Evolutionary conservation across 2,113 vertebrate genomes (phyloP), one percentile per base, ranked within the genome.

Genomic region (Anolis sagrei): DNA sequence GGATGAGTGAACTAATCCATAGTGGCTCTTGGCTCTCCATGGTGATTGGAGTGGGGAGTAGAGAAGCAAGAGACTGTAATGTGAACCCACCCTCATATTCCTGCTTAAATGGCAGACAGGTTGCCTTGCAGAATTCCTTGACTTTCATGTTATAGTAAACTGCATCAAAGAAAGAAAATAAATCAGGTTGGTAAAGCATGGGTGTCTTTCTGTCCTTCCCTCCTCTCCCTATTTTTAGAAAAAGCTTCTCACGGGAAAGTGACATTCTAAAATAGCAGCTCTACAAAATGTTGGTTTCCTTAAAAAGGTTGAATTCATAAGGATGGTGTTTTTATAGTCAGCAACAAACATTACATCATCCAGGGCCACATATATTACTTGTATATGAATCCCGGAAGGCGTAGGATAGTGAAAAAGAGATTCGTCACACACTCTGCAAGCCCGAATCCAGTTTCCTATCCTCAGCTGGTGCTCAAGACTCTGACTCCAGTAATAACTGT

Each of bases 401-500:
- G 81, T 21, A 88, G 79, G 77, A 74, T 48, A 89, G 92, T 92
- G 92, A 93, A 93, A 95, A 89, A 90, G 88, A 90, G 87, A 87
- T 90, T 93, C 91, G 93, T 94, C 90, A 91, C 89, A 91, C 92
- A 87, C 90, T 90, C 89, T 79, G 81, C 87, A 89, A 29, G 87
- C 83, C 91, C 91, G 90, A 92, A 89, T 90, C 93, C 89, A 73
- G 89, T 92, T 94, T 96, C 95, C 92, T 93, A 90, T 87, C 92
- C 93, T 94, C 92, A 95, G 95, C 89, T 94, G 95, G 94, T 87
- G 91, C 92, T 92, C 87, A 13, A 85, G 90, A 91, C 88, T 39
- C 90, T 90, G 93, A 90, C 91, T 95, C 91, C 93, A 95, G 94
- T 81, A 95, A 93, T 91, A 94, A 94, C 93, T 93, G 91, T 89